Evolutionary conservation across 2,113 vertebrate species (phyloP).

Genomic region (Peucedramus taeniatus): DNA sequence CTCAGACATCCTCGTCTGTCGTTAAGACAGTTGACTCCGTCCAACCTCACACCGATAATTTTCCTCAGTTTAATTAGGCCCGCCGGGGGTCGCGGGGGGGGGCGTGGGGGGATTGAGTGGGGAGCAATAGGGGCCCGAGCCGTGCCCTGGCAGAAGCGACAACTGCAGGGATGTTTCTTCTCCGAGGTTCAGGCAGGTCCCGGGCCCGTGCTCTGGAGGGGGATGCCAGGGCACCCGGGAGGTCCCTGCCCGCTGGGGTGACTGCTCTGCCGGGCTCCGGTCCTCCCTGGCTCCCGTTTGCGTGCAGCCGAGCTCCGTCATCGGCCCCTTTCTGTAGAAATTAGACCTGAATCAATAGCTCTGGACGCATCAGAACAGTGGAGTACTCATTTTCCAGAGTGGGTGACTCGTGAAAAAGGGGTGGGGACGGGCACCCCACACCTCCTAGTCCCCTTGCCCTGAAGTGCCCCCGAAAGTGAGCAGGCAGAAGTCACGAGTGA

Average conservation of each 20-base stretch:
- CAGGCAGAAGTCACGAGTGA: background rate
- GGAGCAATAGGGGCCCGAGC: background rate
- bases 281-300: background rate
- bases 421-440: background rate
- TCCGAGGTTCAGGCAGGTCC: background rate
- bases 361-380: constrained; percentile 24
- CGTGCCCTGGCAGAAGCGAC: background rate
- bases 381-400: constrained; percentile 26
- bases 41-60: background rate
- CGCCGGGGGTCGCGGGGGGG: background rate
- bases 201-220: background rate
- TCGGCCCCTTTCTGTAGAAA: constrained; percentile 35
- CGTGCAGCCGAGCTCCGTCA: constrained; percentile 24
- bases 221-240: too few relatives aligned
- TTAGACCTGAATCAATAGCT: constrained; percentile 30
- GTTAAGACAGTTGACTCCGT: background rate
- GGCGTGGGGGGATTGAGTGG: too few relatives aligned
- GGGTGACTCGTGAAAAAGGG: background rate
- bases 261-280: background rate
- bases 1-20: background rate
- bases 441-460: background rate
- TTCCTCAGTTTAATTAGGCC: constrained; percentile 36
- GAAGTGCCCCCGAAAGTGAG: background rate
- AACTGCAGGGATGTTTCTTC: background rate
- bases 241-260: too few relatives aligned